A percentile compares a stretch with the other conserved stretches of the same genome.
Evolutionary conservation across 64 coral and sea anemone species (phyloP).

Genomic region (Pocillopora verrucosa): DNA sequence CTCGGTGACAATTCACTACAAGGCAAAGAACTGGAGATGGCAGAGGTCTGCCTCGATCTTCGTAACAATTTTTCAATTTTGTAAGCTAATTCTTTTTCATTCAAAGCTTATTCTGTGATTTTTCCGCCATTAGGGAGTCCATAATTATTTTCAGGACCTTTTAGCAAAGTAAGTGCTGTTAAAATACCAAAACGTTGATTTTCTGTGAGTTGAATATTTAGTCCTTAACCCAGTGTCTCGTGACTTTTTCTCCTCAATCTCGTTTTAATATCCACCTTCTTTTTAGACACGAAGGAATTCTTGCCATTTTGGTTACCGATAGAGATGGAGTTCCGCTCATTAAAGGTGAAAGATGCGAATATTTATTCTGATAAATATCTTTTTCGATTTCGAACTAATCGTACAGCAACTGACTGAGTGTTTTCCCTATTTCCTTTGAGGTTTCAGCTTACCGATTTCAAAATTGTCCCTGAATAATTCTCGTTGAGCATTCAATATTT

Average conservation of each 20-base stretch:
- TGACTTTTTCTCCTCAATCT: constrained; percentile 16
- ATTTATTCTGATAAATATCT: neutral
- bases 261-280: neutral
- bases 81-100: neutral
- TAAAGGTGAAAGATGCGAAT: constrained; percentile 55
- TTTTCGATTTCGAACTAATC: too few relatives aligned
- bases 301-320: constrained; percentile 91
- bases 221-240: constrained; percentile 3
- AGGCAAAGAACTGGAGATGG: neutral
- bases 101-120: neutral
- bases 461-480: too few relatives aligned
- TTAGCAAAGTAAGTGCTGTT: constrained; percentile 48
- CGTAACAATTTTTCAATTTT: neutral
- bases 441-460: too few relatives aligned
- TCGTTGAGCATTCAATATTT: too few relatives aligned
- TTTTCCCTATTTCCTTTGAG: too few relatives aligned
- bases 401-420: too few relatives aligned
- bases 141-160: constrained; percentile 79
- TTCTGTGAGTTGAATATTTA: neutral
- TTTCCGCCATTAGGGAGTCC: constrained; percentile 51
- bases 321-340: constrained; percentile 97
- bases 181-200: neutral
- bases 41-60: neutral
- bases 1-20: neutral
- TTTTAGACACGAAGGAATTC: constrained; percentile 76